Evolutionary conservation across 2,888 invertebrate species (phyloP), one percentile per base, ranked within the genome.

Genomic region (Amblyjoppa proteus): DNA sequence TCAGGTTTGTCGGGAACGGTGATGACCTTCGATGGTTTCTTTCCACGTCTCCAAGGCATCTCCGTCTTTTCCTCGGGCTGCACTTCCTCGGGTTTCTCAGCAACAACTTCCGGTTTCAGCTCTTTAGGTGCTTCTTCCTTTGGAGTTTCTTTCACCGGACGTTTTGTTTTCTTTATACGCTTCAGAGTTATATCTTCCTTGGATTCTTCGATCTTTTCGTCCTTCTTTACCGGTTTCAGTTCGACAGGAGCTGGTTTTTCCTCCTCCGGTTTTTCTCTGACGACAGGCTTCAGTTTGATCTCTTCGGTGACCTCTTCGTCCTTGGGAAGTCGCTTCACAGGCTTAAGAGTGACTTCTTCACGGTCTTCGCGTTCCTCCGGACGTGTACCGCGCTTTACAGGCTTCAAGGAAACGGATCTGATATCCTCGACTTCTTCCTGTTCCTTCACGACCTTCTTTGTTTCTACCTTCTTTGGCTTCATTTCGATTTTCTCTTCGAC

Each of bases 221-320:
- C 87, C 82, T 85, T 89, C 75, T 77, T 87, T 82, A 83, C 86
- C 79, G 81, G 87, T 84, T 85, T 87, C 45, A 79, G 51, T 20
- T 81, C 28, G 0, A 86, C 71, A 64, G 73, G 81, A 28, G n/a
- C 31, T 41, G 61, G 58, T 11, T 66, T 58, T 25, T 69, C 76
- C 58, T 85, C 73, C 87, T 87, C 84, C 3, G 87, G 82, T 76
- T 89, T 90, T 38, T 89, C 89, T 56, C 85, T 87, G 61, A 86
- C 87, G 7, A 88, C 75, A 82, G 49, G 84, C 61, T 90, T 90
- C 13, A 90, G 88, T 71, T 86, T 82, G 45, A 87, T 88, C 79
- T 95, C 95, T 89, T 95, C 94, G 0, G 93, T 90, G 0, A 34
- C 49, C 85, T 94, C 94, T 87, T 94, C 93, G 73, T 94, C 93